These are phyloP conservation scores for Trigoniulus corallinus DNA, from an alignment of 1,140 invertebrate species.

Conservation along the genomic window DNA sequence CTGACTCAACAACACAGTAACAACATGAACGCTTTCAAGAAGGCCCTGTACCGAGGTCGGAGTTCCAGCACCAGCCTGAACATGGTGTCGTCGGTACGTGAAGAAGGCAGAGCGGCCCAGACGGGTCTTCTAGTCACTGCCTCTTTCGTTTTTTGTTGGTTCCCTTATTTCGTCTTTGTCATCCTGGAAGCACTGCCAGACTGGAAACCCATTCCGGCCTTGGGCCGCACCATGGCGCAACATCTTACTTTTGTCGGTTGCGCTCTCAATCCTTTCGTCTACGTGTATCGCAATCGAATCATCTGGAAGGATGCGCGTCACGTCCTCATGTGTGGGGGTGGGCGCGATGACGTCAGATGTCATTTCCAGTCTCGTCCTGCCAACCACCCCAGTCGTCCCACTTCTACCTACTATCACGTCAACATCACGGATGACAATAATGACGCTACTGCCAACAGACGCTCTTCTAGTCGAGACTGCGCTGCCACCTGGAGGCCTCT, in stretches of 20 bases:
- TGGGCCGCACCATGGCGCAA: constrained; percentile 18
- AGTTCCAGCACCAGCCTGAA: constrained; percentile 27
- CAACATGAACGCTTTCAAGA: constrained; percentile 3
- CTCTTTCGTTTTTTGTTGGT: constrained; percentile 35
- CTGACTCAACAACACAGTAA: constrained; percentile 15
- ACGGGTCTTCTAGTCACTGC: constrained; percentile 35
- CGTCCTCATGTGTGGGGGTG: not conserved
- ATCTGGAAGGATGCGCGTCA: constrained; percentile 24
- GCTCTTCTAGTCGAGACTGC: not conserved
- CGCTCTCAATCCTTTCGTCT: constrained; percentile 35
- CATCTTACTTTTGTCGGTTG: constrained; percentile 23
- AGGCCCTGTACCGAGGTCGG: constrained; percentile 15
- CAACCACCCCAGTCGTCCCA: no score
- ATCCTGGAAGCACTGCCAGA: constrained; percentile 18
- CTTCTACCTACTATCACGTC: not conserved
- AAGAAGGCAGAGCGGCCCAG: constrained; percentile 37
- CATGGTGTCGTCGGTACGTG: constrained; percentile 26
- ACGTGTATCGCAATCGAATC: constrained; percentile 35
- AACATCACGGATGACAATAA: not conserved
- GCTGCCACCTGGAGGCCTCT: not conserved
- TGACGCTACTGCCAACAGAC: not conserved
- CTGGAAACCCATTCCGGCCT: constrained; percentile 9
- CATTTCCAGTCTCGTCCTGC: not conserved
- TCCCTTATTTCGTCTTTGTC: constrained; percentile 32
- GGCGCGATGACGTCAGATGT: not conserved